A percentile compares a stretch with the other conserved stretches of the same genome.
Evolutionary conservation across 2,888 invertebrate genomes (phyloP).

Genomic region (Argyresthia goedartella): DNA sequence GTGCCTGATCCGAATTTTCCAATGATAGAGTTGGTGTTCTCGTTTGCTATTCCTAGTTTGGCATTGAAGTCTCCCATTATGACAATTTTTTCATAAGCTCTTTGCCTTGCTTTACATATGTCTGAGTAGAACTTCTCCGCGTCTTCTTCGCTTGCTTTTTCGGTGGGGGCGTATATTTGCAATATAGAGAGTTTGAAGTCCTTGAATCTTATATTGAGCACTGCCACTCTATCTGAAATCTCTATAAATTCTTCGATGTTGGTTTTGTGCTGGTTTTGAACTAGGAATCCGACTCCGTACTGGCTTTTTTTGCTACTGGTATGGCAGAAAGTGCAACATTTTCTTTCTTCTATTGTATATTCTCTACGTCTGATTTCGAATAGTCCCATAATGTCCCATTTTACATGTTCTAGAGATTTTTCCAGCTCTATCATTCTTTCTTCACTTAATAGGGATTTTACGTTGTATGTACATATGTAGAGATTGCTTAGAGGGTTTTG

Average conservation of each 20-base stretch:
- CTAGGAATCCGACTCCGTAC: background rate
- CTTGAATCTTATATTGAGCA: background rate
- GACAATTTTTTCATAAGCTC: background rate
- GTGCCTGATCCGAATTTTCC: background rate
- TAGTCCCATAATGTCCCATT: slow-evolving; percentile 3
- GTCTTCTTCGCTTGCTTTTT: background rate
- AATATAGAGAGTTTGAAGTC: background rate
- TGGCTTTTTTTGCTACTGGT: background rate
- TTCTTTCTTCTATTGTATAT: background rate
- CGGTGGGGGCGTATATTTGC: background rate
- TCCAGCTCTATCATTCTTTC: background rate
- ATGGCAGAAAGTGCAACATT: background rate
- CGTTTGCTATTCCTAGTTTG: background rate
- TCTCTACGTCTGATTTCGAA: background rate
- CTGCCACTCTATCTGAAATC: background rate
- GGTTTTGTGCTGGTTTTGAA: background rate
- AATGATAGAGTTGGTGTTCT: background rate
- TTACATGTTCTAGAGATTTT: background rate
- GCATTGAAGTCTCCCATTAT: background rate
- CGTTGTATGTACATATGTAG: background rate
- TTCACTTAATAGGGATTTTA: background rate
- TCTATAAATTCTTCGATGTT: background rate
- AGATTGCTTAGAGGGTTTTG: background rate
- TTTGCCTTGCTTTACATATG: background rate
- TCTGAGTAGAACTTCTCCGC: background rate